Evolutionary conservation across 37 sponge, comb jelly and placozoan species (phyloP), one percentile per base, ranked within the genome.

Genomic region (Sycon ciliatum): DNA sequence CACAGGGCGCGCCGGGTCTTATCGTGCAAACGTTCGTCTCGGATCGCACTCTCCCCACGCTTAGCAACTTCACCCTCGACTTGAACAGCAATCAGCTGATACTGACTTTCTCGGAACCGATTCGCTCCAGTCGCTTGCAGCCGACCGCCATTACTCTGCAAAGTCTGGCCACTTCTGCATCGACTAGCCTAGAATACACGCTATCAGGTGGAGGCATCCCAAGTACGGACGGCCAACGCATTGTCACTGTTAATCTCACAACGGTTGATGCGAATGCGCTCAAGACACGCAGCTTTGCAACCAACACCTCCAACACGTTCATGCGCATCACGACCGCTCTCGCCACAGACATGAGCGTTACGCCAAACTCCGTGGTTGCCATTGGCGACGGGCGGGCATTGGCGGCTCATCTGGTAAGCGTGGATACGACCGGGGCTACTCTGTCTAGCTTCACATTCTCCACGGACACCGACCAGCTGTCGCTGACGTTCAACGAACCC

Each of bases 31-130:
- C 36, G 0, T 85, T 83, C 56, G 32, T 56, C 23, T 28, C 38
- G 56, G 93, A 92, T 69, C 38, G 39, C 28, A 77, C 72, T 32
- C 22, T 33, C 23, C 89, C 89, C 1, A 73, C 76, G 16, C 66
- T 87, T 11, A 82, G 54, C 32, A 80, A 71, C 0, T 92, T 92
- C 67, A 79, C 81, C 39, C 73, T 92, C 40, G 83, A 92, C 33
- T 35, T 92, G 32, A 84, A 87, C 67, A 72, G 33, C 5, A 60
- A 81, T 20, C 52, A 62, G 0, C 65, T 92, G 6, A 72, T 60
- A 11, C 66, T 92, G 20, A 72, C 52, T 9, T 92, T 92, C 79
- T 77, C 84, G 68, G 93, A 92, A 42, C 82, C 82, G 1, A 89
- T 92, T 5, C 34, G 79, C 18, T 67, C 52, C 11, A 56, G 63